These are phyloP conservation scores for Bombus fervidus DNA, from an alignment of 1,140 invertebrate genomes.

Conservation along the genomic window DNA sequence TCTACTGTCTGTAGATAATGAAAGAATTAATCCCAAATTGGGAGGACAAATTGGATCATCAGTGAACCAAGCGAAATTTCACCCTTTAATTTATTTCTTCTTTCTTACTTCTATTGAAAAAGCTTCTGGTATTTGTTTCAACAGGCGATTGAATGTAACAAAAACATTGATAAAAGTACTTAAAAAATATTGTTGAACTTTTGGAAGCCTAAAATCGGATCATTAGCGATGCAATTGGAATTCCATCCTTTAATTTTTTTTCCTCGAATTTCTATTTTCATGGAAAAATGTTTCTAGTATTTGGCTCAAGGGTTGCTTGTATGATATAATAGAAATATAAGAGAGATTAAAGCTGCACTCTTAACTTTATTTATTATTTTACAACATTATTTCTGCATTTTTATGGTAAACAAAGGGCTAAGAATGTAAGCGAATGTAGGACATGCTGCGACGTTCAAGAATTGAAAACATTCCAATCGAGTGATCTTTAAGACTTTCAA, in stretches of 20 bases:
- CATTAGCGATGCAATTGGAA: too few species aligned
- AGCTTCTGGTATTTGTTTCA: not conserved
- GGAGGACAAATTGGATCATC: not conserved
- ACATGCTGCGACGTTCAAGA: not conserved
- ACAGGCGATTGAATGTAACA: not conserved
- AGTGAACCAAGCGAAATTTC: too few species aligned
- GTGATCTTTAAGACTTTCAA: conserved; percentile 4
- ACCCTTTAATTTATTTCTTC: not conserved
- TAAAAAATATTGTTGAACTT: too few species aligned
- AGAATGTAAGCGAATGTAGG: not conserved
- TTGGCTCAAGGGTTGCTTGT: too few species aligned
- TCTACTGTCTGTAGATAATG: not conserved
- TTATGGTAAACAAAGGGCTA: too few species aligned
- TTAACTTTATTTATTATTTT: not conserved
- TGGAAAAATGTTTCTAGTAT: not conserved
- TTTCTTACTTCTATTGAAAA: not conserved
- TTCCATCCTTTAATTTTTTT: not conserved
- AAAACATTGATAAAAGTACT: too few species aligned
- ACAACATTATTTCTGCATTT: not conserved
- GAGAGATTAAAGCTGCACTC: not conserved
- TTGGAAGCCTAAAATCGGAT: too few species aligned
- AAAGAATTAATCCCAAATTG: not conserved
- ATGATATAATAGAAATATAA: too few species aligned
- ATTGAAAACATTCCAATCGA: not conserved
- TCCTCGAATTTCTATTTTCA: not conserved